Evolutionary conservation across 1,140 invertebrate species (phyloP).

Genomic region (Helicoverpa zea): DNA sequence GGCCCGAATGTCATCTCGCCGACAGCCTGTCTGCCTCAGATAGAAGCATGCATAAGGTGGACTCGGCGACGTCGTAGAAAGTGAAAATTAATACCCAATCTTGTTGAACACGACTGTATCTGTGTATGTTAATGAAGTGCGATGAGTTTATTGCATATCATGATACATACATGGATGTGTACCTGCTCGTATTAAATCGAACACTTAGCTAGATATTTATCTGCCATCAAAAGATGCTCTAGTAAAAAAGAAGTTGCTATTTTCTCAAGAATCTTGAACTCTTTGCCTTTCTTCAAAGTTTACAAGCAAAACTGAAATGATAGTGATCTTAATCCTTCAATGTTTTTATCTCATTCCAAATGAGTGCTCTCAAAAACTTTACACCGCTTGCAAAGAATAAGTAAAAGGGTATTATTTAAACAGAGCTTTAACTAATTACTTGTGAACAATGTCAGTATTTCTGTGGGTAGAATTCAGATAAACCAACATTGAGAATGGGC

Average conservation of each 20-base stretch:
- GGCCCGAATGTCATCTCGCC: constrained; percentile 42
- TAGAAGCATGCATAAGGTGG: constrained; percentile 50
- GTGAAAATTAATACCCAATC: constrained; percentile 64
- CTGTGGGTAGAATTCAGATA: constrained; percentile 35
- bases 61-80: constrained; percentile 66
- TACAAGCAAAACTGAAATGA: not conserved
- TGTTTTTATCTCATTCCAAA: not conserved
- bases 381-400: constrained; percentile 4
- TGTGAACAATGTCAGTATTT: constrained; percentile 45
- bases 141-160: constrained; percentile 38
- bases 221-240: too few species aligned
- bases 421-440: constrained; percentile 33
- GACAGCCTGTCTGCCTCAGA: constrained; percentile 28
- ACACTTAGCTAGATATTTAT: not conserved
- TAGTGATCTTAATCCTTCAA: constrained; percentile 8
- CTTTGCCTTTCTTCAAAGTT: not conserved
- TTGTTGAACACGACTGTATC: constrained; percentile 34
- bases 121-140: constrained; percentile 41
- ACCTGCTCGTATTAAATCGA: not conserved
- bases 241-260: not conserved
- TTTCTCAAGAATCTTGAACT: not conserved
- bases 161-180: not conserved
- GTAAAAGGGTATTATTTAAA: constrained; percentile 39
- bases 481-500: constrained; percentile 37
- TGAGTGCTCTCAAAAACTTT: not conserved